Base-by-base conservation (phyloP, 92 coral and sea anemone species). In the Phenganax marumi region DNA sequence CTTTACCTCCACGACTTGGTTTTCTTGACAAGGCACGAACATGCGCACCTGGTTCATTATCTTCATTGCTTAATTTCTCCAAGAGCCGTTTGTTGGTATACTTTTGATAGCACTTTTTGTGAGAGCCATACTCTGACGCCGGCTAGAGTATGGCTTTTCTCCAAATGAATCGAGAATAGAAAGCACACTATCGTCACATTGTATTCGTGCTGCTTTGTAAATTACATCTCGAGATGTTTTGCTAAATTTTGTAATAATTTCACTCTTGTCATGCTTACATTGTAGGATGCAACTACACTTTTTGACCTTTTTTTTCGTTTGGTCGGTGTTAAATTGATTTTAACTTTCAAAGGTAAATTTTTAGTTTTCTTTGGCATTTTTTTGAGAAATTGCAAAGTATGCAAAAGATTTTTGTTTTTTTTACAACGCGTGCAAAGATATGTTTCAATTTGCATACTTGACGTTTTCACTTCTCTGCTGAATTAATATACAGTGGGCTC, bases 71-170 rank as follows among this genome's bases (percentile, higher is more conserved):
- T 23, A 55, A 43, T 10, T 69, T 43, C n/a, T 49, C 68, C 12
- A 50, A 62, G 10, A 66, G 50, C 72, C 50, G 2, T 9, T 39
- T 39, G 24, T 66, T 22, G 33, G 72, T 39, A 19, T 66, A 66
- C 17, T 66, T 66, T 19, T 66, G 72, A 33, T 66, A 66, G 25
- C 72, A 66, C 33, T 66, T 66, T 24, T 48, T 25, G 33, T 66
- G 72, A 66, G 23, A 66, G 6, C 72, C 72, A 66, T 66, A 66
- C 25, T 66, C 72, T 17, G 25, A 8, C 12, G 72, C 8, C 6
- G 72, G 72, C 14, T n/a, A n/a, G n/a, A n/a, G n/a, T n/a, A n/a
- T n/a, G 24, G 72, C 1, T 39, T 17, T 39, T 24, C 72, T 17
- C 72, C 72, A 66, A 24, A 66, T 1, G 72, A 66, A 66, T 66